A percentile compares a stretch with the other conserved stretches of the same genome.
These are phyloP conservation scores for Drosophila rubida DNA, from an alignment of 2,888 invertebrate genomes.

Conservation along the genomic window DNA sequence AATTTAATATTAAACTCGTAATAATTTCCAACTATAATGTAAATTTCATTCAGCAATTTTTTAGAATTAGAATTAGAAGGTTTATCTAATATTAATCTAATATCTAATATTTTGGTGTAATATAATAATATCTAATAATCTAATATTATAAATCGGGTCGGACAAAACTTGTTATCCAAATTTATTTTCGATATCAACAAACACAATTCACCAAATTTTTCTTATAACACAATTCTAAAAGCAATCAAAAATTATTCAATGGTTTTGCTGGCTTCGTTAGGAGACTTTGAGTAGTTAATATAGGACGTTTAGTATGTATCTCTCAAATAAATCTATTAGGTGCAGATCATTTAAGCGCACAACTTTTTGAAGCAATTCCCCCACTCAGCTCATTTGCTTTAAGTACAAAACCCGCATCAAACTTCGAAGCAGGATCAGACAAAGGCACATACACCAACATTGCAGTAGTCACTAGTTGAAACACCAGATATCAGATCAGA, in stretches of 20 bases:
- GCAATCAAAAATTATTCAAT: not conserved
- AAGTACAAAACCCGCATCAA: slow-evolving; percentile 3
- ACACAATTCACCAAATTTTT: no score
- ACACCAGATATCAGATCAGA: slow-evolving; percentile 17
- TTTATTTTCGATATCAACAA: no score
- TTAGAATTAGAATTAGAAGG: no score
- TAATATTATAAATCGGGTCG: no score
- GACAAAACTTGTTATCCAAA: no score
- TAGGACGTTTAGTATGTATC: not conserved
- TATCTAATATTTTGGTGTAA: no score
- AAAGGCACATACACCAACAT: slow-evolving; percentile 38
- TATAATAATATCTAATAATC: no score
- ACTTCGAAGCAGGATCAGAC: slow-evolving; percentile 9
- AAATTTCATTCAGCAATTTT: no score
- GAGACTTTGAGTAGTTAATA: not conserved
- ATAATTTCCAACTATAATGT: not conserved
- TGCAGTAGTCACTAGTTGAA: slow-evolving; percentile 29
- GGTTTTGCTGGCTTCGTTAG: not conserved
- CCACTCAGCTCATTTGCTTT: slow-evolving; percentile 29
- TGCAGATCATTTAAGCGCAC: no score
- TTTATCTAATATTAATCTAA: no score
- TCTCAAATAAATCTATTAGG: not conserved
- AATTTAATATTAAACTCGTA: not conserved
- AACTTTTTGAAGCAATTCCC: slow-evolving; percentile 5
- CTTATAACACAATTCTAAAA: no score